Base-by-base conservation (phyloP, 2,797 vertebrate genomes). In the Rousettus madagascariensis region DNA sequence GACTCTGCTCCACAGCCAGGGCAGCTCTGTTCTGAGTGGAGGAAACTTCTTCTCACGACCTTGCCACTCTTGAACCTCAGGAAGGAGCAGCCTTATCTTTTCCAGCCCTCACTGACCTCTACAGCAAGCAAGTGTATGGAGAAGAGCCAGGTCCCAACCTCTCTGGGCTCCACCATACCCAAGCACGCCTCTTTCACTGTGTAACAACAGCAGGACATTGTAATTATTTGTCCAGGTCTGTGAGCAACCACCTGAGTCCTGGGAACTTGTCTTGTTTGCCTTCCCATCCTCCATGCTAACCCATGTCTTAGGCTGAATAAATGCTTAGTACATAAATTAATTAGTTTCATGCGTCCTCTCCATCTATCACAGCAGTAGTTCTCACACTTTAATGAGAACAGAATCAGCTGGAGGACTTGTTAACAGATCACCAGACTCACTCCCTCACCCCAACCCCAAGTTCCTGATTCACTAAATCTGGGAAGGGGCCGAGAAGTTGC, bases 91-190 rank as follows among this genome's bases (percentile, higher is more conserved):
- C 8, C 28, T 94, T 30, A 26, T 20, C 16, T 41, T 65, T 22
- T 26, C 51, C 30, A 49, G 69, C 10, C 26, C 8, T 86, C 65
- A 4, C 41, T 28, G 55, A 7, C n/a, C 26, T 19, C 69, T 24
- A 9, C 36, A 1, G 24, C 36, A 38, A n/a, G 55, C 63, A 83
- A 33, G 53, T 1, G 0, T 1, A 4, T 55, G 68, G 17, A 12
- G 36, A 55, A 71, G 20, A 86, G 17, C 24, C 0, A 20, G 22
- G 4, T 43, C 30, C 9, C 17, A 15, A 22, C 8, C 55, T 11
- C 46, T 17, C 28, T 20, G 36, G 57, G 38, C 20, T 22, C 1
- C 0, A 2, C 13, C n/a, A 10, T 43, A 24, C 20, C 65, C n/a
- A 41, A 55, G 13, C 11, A 0, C 24, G 9, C 22, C n/a, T 46